Evolutionary conservation across 2,888 invertebrate genomes (phyloP).

Genomic region (Alsophila aescularia): DNA sequence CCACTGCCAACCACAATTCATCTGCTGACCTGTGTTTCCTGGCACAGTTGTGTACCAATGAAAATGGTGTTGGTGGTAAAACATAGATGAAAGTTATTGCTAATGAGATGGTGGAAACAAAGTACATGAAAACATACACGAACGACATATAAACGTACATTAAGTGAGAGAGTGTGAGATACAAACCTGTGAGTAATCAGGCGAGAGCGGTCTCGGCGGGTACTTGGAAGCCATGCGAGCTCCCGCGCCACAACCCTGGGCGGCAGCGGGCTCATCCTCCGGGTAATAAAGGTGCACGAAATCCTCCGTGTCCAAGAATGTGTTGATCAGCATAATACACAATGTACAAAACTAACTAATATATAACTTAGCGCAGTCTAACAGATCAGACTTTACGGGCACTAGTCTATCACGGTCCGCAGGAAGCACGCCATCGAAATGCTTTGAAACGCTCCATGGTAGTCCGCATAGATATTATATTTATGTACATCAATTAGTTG

Average conservation of each 20-base stretch:
- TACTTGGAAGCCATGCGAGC: slow-evolving; percentile 79
- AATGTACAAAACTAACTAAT: slow-evolving; percentile 67
- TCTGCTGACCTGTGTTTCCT: too few species aligned
- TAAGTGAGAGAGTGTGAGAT: neutral
- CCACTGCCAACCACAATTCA: too few species aligned
- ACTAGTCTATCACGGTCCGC: slow-evolving; percentile 59
- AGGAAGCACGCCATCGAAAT: slow-evolving; percentile 73
- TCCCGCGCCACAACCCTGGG: slow-evolving; percentile 77
- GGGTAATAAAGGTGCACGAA: slow-evolving; percentile 82
- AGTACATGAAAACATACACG: too few species aligned
- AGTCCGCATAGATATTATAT: slow-evolving; percentile 51
- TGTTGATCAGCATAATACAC: slow-evolving; percentile 82
- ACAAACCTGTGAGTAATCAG: slow-evolving; percentile 76
- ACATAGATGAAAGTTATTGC: too few species aligned
- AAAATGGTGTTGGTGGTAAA: too few species aligned
- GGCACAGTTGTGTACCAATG: too few species aligned
- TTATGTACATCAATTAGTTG: slow-evolving; percentile 49
- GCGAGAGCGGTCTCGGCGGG: slow-evolving; percentile 72
- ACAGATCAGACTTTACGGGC: slow-evolving; percentile 69
- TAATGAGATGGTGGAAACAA: too few species aligned
- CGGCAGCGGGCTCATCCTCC: slow-evolving; percentile 74
- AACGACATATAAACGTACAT: too few species aligned
- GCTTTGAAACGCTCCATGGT: slow-evolving; percentile 73
- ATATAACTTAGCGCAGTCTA: slow-evolving; percentile 73
- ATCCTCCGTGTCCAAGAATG: slow-evolving; percentile 82